Evolutionary conservation across 1,140 invertebrate genomes (phyloP).

Genomic region (Cotesia vestalis): DNA sequence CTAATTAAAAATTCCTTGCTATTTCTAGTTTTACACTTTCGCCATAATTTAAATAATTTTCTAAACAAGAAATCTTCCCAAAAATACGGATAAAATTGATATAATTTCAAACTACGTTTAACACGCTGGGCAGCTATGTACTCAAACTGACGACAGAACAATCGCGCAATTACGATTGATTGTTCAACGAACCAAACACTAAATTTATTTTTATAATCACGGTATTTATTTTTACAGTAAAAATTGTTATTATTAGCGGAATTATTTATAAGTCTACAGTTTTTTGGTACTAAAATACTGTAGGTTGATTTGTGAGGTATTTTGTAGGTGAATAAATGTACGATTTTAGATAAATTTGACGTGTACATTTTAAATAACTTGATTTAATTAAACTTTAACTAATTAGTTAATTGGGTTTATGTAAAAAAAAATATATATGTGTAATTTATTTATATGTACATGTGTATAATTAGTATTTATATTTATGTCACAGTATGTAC

Average conservation of each 20-base stretch:
- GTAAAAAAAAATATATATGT: too few relatives aligned
- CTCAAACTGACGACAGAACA: conserved; percentile 72
- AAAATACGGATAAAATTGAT: conserved; percentile 70
- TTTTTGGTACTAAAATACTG: conserved; percentile 11
- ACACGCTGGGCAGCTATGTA: conserved; percentile 72
- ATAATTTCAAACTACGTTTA: conserved; percentile 70
- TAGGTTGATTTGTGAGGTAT: not conserved
- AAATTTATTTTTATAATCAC: conserved; percentile 37
- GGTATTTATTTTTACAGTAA: conserved; percentile 34
- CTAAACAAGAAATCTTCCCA: conserved; percentile 71
- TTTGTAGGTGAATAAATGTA: conserved; percentile 34
- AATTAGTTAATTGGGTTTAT: too few relatives aligned
- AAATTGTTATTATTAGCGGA: conserved; percentile 8
- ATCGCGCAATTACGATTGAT: conserved; percentile 50
- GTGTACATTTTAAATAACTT: conserved; percentile 22
- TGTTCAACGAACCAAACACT: conserved; percentile 54
- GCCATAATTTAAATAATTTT: conserved; percentile 67
- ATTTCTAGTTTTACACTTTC: conserved; percentile 55
- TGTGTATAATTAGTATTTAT: too few relatives aligned
- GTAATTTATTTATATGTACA: too few relatives aligned
- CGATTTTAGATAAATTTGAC: conserved; percentile 22
- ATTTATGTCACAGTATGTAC: too few relatives aligned
- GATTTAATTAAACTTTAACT: too few relatives aligned
- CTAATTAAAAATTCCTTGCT: conserved; percentile 62
- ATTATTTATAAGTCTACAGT: conserved; percentile 32